Evolutionary conservation across 2,888 invertebrate genomes (phyloP), one percentile per base, ranked within the genome.

Genomic region (Melinaea menophilus): DNA sequence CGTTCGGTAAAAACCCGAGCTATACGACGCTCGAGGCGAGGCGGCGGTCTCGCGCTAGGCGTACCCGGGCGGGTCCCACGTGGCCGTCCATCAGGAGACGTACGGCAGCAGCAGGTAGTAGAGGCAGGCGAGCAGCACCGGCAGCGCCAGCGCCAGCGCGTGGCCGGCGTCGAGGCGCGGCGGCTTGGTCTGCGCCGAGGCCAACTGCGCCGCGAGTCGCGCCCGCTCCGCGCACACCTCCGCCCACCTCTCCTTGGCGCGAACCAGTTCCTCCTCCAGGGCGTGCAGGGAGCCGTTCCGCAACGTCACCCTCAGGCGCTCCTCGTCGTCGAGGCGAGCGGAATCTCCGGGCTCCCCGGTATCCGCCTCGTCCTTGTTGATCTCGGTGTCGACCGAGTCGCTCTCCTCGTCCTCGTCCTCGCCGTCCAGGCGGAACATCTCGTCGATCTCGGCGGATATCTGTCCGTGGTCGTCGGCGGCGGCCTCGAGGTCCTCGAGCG

Each of bases 171-270:
- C 76, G 1, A 92, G 90, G 55, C 86, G 89, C 51, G 91, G 79
- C 68, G 92, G 92, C 72, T 94, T 93, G 73, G 88, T 86, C 74
- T 92, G 92, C 75, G 95, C 81, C 65, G 81, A 80, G 55, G 91
- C 85, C 73, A 95, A 90, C 78, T 94, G 93, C 68, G 92, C 88
- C 55, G 92, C 88, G 54, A 95, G 85, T 61, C 92, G 88, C 63
- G 92, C 88, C 73, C 93, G 93, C 74, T 95, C 94, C 35, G 92
- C 92, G 73, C 91, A 88, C 64, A 92, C 93, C 72, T 92, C 91
- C 65, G 94, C 93, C 90, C 94, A 95, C 72, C 94, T 92, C 80
- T 95, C 94, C 78, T 95, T 95, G 68, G 95, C 91, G 58, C 93
- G 89, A 63, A 94, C 93, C 73, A 96, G 85, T 82, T 96, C 95